Conservation (phyloP, 2,888 invertebrate genomes). For the Melinaea marsaeus region DNA sequence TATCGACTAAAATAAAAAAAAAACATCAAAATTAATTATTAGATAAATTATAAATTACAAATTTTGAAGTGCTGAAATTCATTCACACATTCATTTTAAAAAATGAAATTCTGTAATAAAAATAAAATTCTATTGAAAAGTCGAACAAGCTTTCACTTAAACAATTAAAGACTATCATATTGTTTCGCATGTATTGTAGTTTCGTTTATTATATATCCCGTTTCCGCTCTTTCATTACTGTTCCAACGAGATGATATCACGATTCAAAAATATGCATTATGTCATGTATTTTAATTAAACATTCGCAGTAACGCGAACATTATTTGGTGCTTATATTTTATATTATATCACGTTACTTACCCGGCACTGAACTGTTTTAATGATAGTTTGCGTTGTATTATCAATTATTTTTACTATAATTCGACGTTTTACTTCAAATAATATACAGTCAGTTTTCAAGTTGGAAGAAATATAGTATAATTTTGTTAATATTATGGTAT, state of each 20-base stretch:
- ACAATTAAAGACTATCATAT: neutral
- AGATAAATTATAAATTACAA: no score
- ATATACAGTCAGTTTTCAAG: neutral
- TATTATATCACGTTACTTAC: neutral
- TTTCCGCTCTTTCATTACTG: slow-evolving; percentile 13
- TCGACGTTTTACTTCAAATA: no score
- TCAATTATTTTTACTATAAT: no score
- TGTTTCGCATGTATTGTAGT: neutral
- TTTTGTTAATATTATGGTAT: no score
- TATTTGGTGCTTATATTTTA: slow-evolving; percentile 5
- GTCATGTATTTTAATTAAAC: slow-evolving; percentile 25
- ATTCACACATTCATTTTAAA: neutral
- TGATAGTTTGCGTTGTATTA: no score
- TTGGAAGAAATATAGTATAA: neutral
- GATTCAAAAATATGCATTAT: slow-evolving; percentile 14
- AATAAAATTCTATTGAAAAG: slow-evolving; percentile 2
- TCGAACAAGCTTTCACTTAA: neutral
- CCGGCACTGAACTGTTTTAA: no score
- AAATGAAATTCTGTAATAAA: neutral
- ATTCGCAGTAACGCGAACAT: slow-evolving; percentile 13
- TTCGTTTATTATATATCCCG: slow-evolving; percentile 3
- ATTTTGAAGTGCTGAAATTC: no score
- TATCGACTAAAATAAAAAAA: no score
- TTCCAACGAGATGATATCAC: slow-evolving; percentile 20
- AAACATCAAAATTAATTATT: no score